Evolutionary conservation across 2,113 vertebrate species (phyloP).

Genomic region (Protomyctophum bolini): DNA sequence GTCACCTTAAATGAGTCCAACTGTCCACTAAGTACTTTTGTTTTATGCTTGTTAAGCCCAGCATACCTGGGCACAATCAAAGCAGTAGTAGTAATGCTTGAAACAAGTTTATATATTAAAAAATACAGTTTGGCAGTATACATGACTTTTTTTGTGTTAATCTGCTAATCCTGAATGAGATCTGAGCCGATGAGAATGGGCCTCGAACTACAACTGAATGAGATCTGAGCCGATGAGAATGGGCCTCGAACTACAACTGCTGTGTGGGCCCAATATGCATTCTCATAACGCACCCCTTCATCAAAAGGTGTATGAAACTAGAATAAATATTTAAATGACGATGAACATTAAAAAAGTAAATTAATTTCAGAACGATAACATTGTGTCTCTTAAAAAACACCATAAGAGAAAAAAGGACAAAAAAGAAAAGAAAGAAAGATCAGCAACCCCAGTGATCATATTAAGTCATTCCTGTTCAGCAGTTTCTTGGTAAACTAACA

Average conservation of each 20-base stretch:
- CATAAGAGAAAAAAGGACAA: conserved; percentile 38
- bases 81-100: conserved; percentile 24
- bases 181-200: conserved; percentile 39
- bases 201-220: conserved; percentile 19
- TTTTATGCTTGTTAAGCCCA: conserved; percentile 50
- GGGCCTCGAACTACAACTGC: conserved; percentile 23
- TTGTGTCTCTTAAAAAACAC: conserved; percentile 52
- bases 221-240: conserved; percentile 34
- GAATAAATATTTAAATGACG: conserved; percentile 71
- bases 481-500: conserved; percentile 68
- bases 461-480: conserved; percentile 64
- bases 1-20: not conserved
- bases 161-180: conserved; percentile 26
- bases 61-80: conserved; percentile 3
- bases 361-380: conserved; percentile 50
- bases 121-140: conserved; percentile 60
- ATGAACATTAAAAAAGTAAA: conserved; percentile 62
- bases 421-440: conserved; percentile 30
- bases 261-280: conserved; percentile 23
- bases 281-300: conserved; percentile 50
- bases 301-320: conserved; percentile 63
- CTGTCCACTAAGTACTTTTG: conserved; percentile 29
- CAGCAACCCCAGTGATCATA: conserved; percentile 64
- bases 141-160: conserved; percentile 30
- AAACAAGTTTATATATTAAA: conserved; percentile 18